Conservation (phyloP, 2,113 vertebrate genomes). For the Mastomys natalensis region DNA sequence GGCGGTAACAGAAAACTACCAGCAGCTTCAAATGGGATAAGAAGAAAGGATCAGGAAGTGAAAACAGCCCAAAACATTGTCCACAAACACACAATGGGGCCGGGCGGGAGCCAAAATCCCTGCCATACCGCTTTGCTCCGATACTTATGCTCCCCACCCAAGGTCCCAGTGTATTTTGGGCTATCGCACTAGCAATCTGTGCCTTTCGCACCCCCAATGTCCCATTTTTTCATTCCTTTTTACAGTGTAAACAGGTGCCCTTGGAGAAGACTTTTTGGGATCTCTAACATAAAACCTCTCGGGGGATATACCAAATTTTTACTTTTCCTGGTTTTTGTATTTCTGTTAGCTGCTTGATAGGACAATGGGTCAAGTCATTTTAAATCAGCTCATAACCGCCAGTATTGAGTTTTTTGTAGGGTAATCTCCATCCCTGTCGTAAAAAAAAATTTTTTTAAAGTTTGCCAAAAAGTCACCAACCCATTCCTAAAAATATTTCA, state of each 20-base stretch:
- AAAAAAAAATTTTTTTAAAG: constrained; percentile 33
- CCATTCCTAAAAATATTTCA: constrained; percentile 34
- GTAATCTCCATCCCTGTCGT: constrained; percentile 23
- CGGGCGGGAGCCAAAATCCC: neutral
- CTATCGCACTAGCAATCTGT: neutral
- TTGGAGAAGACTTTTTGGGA: neutral
- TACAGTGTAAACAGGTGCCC: neutral
- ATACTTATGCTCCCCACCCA: neutral
- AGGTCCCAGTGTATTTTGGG: neutral
- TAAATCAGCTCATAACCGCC: constrained; percentile 17
- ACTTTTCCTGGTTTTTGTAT: neutral
- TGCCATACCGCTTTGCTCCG: neutral
- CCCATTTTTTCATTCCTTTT: neutral
- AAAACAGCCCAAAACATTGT: no score
- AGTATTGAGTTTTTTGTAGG: constrained; percentile 32
- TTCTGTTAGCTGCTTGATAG: constrained; percentile 52
- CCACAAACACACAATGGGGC: neutral
- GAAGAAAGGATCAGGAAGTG: neutral
- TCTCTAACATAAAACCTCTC: neutral
- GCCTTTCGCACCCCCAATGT: neutral
- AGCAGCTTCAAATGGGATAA: neutral
- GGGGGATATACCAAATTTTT: neutral
- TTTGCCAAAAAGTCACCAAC: constrained; percentile 39
- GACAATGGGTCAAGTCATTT: constrained; percentile 43
- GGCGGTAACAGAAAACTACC: neutral